Conservation (phyloP, 2,113 vertebrate genomes). For the Microtus richardsoni region DNA sequence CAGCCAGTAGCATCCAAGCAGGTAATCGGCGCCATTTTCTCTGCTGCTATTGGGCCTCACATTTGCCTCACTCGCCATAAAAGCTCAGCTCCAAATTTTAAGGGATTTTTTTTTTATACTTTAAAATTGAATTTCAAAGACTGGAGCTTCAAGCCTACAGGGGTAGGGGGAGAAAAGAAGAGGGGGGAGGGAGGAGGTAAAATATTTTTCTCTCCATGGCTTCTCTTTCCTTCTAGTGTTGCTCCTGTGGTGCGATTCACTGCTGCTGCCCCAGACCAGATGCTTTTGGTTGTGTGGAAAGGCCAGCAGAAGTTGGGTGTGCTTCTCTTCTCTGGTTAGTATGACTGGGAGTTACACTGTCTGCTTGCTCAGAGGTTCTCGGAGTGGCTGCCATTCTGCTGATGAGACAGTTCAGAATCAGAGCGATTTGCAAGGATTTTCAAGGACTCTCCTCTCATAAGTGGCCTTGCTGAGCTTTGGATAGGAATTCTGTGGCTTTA, state of each 20-base stretch:
- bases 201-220: neutral
- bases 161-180: too few species aligned
- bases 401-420: neutral
- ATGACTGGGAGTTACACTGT: neutral
- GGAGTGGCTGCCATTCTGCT: neutral
- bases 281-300: neutral
- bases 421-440: neutral
- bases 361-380: neutral
- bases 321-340: neutral
- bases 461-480: neutral
- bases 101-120: neutral
- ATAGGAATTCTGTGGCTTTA: neutral
- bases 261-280: neutral
- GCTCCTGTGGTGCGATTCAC: neutral
- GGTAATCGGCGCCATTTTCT: neutral
- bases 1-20: fast-evolving
- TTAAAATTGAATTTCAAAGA: conserved; percentile 35
- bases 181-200: fast-evolving
- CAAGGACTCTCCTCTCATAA: neutral
- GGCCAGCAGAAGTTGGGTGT: neutral
- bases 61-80: neutral
- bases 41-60: neutral
- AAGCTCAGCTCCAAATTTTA: neutral
- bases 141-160: neutral
- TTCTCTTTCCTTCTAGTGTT: neutral